Evolutionary conservation across 2,113 vertebrate genomes (phyloP), one percentile per base, ranked within the genome.

Genomic region (Lophotis ruficrista): DNA sequence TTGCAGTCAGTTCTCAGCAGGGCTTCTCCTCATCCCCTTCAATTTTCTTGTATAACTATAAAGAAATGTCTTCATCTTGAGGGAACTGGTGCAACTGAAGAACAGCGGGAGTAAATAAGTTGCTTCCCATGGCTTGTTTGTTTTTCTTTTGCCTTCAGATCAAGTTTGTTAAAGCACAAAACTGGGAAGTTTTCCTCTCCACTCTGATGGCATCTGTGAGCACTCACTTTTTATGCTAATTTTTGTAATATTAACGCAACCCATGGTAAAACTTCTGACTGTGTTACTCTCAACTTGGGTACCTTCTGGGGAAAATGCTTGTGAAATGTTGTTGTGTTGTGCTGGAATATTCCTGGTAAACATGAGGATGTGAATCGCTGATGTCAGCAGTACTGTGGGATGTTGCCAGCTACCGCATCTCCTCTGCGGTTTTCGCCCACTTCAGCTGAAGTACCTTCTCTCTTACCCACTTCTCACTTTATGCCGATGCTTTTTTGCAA

Each of bases 31-130:
- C 57, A 10, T 31, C 17, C 54, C 54, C 30, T 19, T 31, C 33
- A 57, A 2, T 72, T 76, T 89, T 62, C 64, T 73, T 66, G 37
- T 68, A 0, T 62, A 65, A 83, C 35, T 73, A 50, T 83, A 22
- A 93, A 88, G 70, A 64, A 86, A 33, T 21, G 10, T 31, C 66
- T 91, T 81, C 51, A 22, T 90, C 27, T 68, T 37, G 75, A 71
- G 72, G 65, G 65, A 91, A 78, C 24, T 41, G 28, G 25, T 76
- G 53, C 37, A 33, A 31, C 25, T 70, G 58, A 70, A 66, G 72
- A 89, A 50, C 28, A 75, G 41, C 22, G 12, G 18, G 16, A 53
- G 33, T 54, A 69, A 94, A 38, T 50, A 78, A 66, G 47, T 72
- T 68, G 41, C 21, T 84, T 87, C 22, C 14, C 4, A 6, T 37